These are phyloP conservation scores for Gallinago undulata DNA, from an alignment of 2,113 vertebrate species.

Conservation along the genomic window DNA sequence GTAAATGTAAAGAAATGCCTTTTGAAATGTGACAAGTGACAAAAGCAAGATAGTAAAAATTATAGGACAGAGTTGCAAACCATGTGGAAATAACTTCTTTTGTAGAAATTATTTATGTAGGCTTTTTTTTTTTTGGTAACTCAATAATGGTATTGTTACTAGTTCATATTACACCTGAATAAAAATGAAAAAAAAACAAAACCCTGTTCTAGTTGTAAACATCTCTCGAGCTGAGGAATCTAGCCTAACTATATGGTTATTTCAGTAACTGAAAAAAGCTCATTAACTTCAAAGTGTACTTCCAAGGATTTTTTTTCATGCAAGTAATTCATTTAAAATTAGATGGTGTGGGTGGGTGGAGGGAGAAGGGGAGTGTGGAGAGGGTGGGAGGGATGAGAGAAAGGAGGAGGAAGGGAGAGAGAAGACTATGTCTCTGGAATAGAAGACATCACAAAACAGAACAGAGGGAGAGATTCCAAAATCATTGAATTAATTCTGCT, in stretches of 20 bases:
- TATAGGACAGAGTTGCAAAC: constrained; percentile 39
- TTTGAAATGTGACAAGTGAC: constrained; percentile 56
- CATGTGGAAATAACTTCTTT: constrained; percentile 60
- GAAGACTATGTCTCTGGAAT: neutral
- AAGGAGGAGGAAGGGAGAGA: neutral
- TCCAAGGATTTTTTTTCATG: neutral
- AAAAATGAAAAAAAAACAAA: neutral
- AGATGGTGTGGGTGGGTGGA: rapidly evolving
- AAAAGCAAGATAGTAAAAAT: constrained; percentile 58
- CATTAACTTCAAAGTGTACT: neutral
- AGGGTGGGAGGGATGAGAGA: neutral
- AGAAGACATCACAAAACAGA: neutral
- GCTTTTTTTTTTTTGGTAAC: neutral
- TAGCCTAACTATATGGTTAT: neutral
- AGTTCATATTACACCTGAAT: neutral
- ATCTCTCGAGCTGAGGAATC: neutral
- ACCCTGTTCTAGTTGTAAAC: neutral
- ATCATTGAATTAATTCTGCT: constrained; percentile 27
- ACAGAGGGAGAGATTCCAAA: neutral
- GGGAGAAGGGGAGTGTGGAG: neutral
- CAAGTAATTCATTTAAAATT: neutral
- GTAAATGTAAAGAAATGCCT: constrained; percentile 2
- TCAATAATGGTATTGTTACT: neutral
- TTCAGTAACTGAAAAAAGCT: neutral
- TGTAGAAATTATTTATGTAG: constrained; percentile 32